Evolutionary conservation across 2,113 vertebrate species (phyloP), one percentile per base, ranked within the genome.

Genomic region (Ploceus nigricollis): DNA sequence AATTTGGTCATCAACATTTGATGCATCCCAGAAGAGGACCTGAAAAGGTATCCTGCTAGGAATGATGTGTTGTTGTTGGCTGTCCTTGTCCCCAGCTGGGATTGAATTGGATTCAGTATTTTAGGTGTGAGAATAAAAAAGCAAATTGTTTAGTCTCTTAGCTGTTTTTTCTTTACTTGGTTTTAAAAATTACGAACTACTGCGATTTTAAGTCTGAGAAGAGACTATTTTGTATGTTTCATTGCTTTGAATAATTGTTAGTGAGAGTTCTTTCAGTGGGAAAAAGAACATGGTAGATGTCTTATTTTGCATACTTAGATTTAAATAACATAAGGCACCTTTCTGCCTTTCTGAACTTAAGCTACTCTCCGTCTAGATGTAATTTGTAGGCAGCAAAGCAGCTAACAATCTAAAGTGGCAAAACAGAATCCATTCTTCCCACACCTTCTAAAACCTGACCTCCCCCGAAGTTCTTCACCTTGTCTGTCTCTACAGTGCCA

Each of bases 61-160:
- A 94, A 54, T 54, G 70, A 75, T 82, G 22, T 96, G 89, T 93
- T 97, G 50, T 89, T 92, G 50, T 96, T 96, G 96, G 95, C 95
- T 95, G 75, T 73, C 68, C 75, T 51, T 93, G 64, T 91, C 81
- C 51, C 64, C 71, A 90, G 64, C 88, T 95, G 88, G 28, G 19
- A 94, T 2, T 96, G 79, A 95, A 94, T 90, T 60, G 37, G 56
- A 94, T 90, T 94, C 92, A 92, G 60, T 44, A 66, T 90, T 94
- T 91, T 78, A 88, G 23, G 35, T 93, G 40, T 21, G 51, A 95
- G 69, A 94, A 95, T 90, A 77, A 83, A 91, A 91, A 82, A 66
- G 35, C 66, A 92, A 86, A 92, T 86, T 69, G 22, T 89, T 39
- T 86, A 77, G 42, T 73, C 27, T 6, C 37, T 16, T 73, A 42